Conservation (phyloP, 2,113 vertebrate genomes). For the Neogobius melanostomus region DNA sequence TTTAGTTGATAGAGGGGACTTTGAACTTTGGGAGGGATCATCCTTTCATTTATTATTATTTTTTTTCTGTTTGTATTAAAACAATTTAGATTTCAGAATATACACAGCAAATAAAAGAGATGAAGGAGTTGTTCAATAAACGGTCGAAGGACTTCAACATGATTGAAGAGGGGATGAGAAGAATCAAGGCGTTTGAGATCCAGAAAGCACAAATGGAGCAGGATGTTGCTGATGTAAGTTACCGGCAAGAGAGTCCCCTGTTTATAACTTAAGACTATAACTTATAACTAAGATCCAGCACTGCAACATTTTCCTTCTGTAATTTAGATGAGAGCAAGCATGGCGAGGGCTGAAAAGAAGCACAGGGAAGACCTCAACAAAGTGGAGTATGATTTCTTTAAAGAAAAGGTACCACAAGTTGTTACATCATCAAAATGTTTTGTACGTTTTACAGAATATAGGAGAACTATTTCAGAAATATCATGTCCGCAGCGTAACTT, state of each 20-base stretch:
- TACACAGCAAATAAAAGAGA: conserved; percentile 65
- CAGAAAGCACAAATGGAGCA: conserved; percentile 81
- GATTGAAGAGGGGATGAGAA: conserved; percentile 81
- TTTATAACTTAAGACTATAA: neutral
- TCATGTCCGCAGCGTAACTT: conserved; percentile 8
- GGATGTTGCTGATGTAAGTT: conserved; percentile 77
- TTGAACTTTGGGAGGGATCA: conserved; percentile 36
- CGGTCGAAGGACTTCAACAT: conserved; percentile 77
- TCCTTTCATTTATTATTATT: conserved; percentile 17
- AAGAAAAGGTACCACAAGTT: conserved; percentile 77
- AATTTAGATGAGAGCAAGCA: conserved; percentile 78
- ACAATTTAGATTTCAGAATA: conserved; percentile 72
- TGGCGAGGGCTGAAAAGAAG: conserved; percentile 72
- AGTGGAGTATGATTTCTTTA: conserved; percentile 81
- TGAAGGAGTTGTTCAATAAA: conserved; percentile 78
- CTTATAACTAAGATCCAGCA: neutral
- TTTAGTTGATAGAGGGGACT: too few species aligned
- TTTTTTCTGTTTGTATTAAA: neutral
- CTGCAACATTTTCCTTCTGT: neutral
- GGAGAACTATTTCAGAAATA: neutral
- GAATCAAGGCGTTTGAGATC: conserved; percentile 79
- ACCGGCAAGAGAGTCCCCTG: neutral
- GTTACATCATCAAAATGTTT: neutral
- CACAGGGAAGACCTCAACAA: conserved; percentile 78
- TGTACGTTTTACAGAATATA: neutral